Evolutionary conservation across 2,113 vertebrate species (phyloP).

Genomic region (Tor tambroides): DNA sequence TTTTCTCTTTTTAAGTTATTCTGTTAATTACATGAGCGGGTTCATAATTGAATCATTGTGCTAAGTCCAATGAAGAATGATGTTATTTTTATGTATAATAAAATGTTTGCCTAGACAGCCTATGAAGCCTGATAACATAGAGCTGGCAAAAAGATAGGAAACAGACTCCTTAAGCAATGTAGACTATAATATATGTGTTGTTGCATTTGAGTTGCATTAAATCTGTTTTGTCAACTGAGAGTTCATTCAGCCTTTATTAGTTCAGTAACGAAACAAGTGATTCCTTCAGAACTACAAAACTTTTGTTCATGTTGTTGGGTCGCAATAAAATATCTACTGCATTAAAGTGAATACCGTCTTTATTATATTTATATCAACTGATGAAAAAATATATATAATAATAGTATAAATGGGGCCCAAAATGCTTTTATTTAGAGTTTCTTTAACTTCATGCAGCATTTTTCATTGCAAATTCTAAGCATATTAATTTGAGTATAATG

Average conservation of each 20-base stretch:
- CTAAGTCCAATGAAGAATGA: not conserved
- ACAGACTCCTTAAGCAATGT: not conserved
- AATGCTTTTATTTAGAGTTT: not conserved
- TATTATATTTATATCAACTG: not conserved
- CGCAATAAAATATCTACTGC: not conserved
- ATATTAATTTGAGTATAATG: too few relatives aligned
- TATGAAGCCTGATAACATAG: not conserved
- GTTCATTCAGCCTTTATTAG: not conserved
- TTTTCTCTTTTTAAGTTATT: not conserved
- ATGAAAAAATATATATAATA: too few relatives aligned
- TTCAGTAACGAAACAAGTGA: not conserved
- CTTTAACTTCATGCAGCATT: not conserved
- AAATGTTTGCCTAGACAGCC: not conserved
- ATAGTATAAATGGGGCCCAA: too few relatives aligned
- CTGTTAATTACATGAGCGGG: not conserved
- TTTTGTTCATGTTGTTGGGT: not conserved
- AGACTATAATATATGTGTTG: not conserved
- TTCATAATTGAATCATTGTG: not conserved
- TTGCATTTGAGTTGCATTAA: not conserved
- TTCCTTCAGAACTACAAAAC: not conserved
- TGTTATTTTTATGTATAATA: not conserved
- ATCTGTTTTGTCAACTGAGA: not conserved
- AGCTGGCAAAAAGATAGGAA: not conserved
- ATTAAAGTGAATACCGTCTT: not conserved
- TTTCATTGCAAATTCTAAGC: not conserved